Percentiles rank a stretch among this genome's conserved stretches.
Evolutionary conservation across 2,797 vertebrate species (phyloP).

Genomic region (Crocidura indochinensis): DNA sequence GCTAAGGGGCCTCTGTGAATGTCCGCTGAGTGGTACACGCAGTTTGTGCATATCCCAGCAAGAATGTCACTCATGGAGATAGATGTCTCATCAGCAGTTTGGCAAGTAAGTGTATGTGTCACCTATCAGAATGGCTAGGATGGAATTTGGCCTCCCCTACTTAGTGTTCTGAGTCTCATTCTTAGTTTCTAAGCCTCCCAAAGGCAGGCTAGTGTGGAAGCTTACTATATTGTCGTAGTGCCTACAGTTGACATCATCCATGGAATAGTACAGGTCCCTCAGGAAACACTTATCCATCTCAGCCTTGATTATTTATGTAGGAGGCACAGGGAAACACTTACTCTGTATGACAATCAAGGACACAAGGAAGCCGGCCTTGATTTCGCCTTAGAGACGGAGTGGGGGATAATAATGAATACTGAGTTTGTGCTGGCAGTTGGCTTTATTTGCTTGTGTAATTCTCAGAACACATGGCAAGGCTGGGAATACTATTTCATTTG

Average conservation of each 20-base stretch:
- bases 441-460: not conserved
- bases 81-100: not conserved
- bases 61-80: not conserved
- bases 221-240: not conserved
- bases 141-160: too few species aligned
- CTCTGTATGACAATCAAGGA: not conserved
- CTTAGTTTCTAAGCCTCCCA: not conserved
- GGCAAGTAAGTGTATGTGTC: not conserved
- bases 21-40: too few species aligned
- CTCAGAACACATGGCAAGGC: not conserved
- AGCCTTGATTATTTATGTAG: not conserved
- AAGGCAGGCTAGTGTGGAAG: not conserved
- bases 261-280: rapidly evolving
- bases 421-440: too few species aligned
- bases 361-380: not conserved
- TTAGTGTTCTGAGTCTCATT: not conserved
- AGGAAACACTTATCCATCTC: not conserved
- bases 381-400: not conserved
- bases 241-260: not conserved
- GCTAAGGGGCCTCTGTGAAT: rapidly evolving
- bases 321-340: not conserved
- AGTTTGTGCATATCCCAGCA: not conserved
- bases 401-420: not conserved
- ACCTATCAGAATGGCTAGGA: not conserved
- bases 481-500: not conserved